A percentile compares a stretch with the other conserved stretches of the same genome.
phyloP scores from a whole-genome alignment of 2,113 vertebrate species.

The Pygoscelis antarcticus region DNA sequence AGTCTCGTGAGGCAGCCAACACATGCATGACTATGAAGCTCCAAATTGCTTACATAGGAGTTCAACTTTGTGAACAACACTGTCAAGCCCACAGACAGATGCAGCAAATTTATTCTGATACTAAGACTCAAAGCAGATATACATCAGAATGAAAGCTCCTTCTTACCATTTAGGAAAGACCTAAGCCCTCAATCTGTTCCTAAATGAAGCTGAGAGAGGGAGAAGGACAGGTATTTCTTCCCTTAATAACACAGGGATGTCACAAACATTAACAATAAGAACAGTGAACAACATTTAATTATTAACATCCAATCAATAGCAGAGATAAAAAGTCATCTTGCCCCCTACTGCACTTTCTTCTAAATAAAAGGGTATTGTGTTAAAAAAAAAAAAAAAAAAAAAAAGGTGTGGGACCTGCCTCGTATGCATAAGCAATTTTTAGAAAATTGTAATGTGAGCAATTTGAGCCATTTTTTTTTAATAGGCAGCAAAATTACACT shows the following conservation, averaged over 20 bases:
- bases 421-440: background rate
- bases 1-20: background rate
- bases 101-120: background rate
- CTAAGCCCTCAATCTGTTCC: background rate
- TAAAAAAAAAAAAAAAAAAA: background rate
- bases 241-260: background rate
- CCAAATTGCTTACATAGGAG: background rate
- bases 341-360: background rate
- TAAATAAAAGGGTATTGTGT: background rate
- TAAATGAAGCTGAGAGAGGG: background rate
- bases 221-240: background rate
- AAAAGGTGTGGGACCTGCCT: background rate
- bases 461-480: background rate
- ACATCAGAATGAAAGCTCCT: background rate
- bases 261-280: background rate
- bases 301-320: background rate
- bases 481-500: background rate
- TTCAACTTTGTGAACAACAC: background rate
- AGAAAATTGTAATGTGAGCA: background rate
- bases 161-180: background rate
- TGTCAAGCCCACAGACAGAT: background rate
- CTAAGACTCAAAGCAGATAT: background rate
- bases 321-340: background rate
- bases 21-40: background rate
- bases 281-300: background rate